Conservation (phyloP, 2,113 vertebrate genomes). For the Scatophagus argus region DNA sequence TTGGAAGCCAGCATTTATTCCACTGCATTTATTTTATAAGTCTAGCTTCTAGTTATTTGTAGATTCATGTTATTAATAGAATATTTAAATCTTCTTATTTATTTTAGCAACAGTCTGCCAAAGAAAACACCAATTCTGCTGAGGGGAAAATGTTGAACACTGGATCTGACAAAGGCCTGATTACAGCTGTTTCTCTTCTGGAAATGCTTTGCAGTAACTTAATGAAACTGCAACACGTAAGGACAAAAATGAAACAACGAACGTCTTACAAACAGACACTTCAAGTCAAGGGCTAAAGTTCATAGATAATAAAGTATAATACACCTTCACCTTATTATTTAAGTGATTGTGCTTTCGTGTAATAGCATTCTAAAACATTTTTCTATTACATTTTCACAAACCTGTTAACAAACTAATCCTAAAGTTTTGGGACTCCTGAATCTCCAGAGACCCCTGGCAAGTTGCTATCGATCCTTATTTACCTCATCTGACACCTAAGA, state of each 20-base stretch:
- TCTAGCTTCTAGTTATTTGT: too few relatives aligned
- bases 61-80: too few relatives aligned
- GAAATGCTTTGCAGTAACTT: neutral
- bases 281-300: neutral
- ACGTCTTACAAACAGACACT: neutral
- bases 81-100: too few relatives aligned
- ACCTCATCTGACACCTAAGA: neutral
- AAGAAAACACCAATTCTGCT: too few relatives aligned
- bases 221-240: neutral
- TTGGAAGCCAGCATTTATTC: too few relatives aligned
- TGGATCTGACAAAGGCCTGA: too few relatives aligned
- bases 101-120: too few relatives aligned
- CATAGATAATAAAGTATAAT: neutral
- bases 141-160: too few relatives aligned
- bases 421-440: neutral
- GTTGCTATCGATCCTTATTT: neutral
- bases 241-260: neutral
- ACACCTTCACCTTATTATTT: neutral
- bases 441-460: too few relatives aligned
- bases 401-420: neutral
- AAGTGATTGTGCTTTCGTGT: neutral
- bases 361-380: neutral
- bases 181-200: too few relatives aligned
- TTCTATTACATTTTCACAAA: neutral
- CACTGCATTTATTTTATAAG: too few relatives aligned